These are phyloP conservation scores for Daktulosphaira vitifoliae DNA, from an alignment of 1,140 invertebrate species.

Conservation along the genomic window DNA sequence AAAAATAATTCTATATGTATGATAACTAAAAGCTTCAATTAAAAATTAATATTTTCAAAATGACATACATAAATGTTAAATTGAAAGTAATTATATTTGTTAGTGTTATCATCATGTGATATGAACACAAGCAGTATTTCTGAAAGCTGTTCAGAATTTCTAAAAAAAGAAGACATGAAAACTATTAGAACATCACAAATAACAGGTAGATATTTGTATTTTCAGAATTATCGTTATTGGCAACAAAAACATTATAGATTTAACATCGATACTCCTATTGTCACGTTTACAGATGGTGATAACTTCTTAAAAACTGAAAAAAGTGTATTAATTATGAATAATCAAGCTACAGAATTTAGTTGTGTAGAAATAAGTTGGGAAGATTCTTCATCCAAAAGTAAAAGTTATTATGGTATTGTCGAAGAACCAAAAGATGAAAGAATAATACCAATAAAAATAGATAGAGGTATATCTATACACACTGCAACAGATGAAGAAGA, in stretches of 20 bases:
- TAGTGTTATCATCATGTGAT: slow-evolving; percentile 13
- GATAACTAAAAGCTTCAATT: slow-evolving; percentile 25
- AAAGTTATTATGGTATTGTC: slow-evolving; percentile 43
- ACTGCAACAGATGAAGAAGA: slow-evolving; percentile 54
- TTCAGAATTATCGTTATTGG: background rate
- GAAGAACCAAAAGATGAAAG: slow-evolving; percentile 44
- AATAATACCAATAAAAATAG: slow-evolving; percentile 42
- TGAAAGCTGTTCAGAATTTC: background rate
- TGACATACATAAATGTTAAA: slow-evolving; percentile 29
- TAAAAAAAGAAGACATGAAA: slow-evolving; percentile 9
- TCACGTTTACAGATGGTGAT: slow-evolving; percentile 29
- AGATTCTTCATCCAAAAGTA: slow-evolving; percentile 24
- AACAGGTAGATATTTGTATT: slow-evolving; percentile 6
- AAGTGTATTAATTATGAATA: slow-evolving; percentile 18
- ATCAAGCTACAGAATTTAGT: slow-evolving; percentile 13
- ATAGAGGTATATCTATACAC: slow-evolving; percentile 53
- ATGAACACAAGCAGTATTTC: background rate
- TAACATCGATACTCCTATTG: slow-evolving; percentile 14
- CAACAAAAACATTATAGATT: background rate
- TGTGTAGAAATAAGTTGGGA: slow-evolving; percentile 30
- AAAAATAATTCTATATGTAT: slow-evolving; percentile 23
- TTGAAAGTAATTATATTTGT: slow-evolving; percentile 16
- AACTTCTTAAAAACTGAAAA: slow-evolving; percentile 9
- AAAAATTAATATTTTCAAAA: background rate
- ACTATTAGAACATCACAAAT: background rate